A percentile compares a stretch with the other conserved stretches of the same genome.
phyloP scores from a whole-genome alignment of 2,113 vertebrate species.

The Microtus oregoni region DNA sequence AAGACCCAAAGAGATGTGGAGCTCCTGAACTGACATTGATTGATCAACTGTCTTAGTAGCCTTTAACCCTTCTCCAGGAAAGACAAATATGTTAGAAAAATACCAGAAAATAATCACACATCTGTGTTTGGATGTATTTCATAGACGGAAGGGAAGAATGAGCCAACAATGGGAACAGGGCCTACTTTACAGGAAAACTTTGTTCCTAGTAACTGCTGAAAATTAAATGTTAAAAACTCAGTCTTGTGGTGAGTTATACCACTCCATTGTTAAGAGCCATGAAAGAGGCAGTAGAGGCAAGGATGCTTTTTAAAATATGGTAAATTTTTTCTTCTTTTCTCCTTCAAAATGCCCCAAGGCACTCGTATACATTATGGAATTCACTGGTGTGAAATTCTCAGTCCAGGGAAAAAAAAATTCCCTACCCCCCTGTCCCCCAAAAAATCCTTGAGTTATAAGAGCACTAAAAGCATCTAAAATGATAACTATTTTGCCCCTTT shows the following conservation, averaged over 20 bases:
- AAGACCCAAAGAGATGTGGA: neutral
- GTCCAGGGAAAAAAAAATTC: conserved; percentile 75
- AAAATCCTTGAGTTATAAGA: conserved; percentile 76
- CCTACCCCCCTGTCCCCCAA: neutral
- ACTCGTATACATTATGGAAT: conserved; percentile 81
- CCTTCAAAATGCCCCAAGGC: conserved; percentile 84
- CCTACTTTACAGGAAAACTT: neutral
- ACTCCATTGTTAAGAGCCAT: conserved; percentile 59
- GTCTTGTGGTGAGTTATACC: neutral
- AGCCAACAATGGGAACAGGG: conserved; percentile 10
- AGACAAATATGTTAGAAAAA: conserved; percentile 23
- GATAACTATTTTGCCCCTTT: conserved; percentile 81
- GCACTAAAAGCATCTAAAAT: conserved; percentile 81
- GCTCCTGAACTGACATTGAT: neutral
- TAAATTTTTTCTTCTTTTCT: conserved; percentile 75
- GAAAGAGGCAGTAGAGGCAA: conserved; percentile 32
- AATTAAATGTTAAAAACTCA: conserved; percentile 51
- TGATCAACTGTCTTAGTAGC: neutral
- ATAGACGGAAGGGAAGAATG: conserved; percentile 16
- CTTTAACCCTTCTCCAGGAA: neutral
- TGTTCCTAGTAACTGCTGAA: conserved; percentile 41
- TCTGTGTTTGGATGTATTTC: conserved; percentile 22
- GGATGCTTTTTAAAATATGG: conserved; percentile 59
- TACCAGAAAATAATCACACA: neutral
- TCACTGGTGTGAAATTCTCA: conserved; percentile 82